phyloP scores from a whole-genome alignment of 2,797 vertebrate genomes.

The Kryptolebias ocellatus region DNA sequence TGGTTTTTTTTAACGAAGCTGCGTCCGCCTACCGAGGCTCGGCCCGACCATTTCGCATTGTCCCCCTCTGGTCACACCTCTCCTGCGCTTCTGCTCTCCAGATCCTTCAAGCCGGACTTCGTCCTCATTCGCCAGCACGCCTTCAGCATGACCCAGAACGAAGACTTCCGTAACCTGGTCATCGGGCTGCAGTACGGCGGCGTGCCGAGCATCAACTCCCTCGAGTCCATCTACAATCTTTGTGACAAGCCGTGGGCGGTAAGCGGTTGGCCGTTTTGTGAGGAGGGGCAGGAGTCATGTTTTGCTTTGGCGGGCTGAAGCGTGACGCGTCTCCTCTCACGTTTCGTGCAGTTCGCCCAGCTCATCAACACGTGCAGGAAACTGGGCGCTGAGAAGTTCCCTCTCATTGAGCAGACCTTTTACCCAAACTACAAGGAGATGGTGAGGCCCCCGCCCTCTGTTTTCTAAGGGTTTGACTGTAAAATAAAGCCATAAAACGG shows the following conservation, averaged over 20 bases:
- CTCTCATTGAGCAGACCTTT: slow-evolving; percentile 95
- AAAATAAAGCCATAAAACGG: too few species aligned
- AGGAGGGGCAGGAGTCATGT: not conserved
- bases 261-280: slow-evolving; percentile 54
- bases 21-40: not conserved
- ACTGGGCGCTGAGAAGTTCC: slow-evolving; percentile 94
- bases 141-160: slow-evolving; percentile 96
- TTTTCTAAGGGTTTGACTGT: not conserved
- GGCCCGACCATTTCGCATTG: slow-evolving; percentile 2
- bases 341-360: slow-evolving; percentile 89
- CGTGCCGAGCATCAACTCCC: slow-evolving; percentile 91
- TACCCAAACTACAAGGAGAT: slow-evolving; percentile 99
- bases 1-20: not conserved
- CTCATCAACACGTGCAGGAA: slow-evolving; percentile 91
- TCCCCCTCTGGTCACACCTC: not conserved
- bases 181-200: slow-evolving; percentile 96
- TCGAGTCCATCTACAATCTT: slow-evolving; percentile 96
- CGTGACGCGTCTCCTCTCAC: slow-evolving; percentile 3
- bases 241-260: slow-evolving; percentile 99
- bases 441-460: slow-evolving; percentile 79
- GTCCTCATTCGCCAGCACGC: slow-evolving; percentile 95
- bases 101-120: slow-evolving; percentile 96
- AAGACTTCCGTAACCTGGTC: slow-evolving; percentile 95
- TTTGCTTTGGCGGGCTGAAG: not conserved
- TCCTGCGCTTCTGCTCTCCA: slow-evolving; percentile 56